A percentile compares a stretch with the other conserved stretches of the same genome.
phyloP scores from a whole-genome alignment of 2,113 vertebrate species.

The Murina feae region DNA sequence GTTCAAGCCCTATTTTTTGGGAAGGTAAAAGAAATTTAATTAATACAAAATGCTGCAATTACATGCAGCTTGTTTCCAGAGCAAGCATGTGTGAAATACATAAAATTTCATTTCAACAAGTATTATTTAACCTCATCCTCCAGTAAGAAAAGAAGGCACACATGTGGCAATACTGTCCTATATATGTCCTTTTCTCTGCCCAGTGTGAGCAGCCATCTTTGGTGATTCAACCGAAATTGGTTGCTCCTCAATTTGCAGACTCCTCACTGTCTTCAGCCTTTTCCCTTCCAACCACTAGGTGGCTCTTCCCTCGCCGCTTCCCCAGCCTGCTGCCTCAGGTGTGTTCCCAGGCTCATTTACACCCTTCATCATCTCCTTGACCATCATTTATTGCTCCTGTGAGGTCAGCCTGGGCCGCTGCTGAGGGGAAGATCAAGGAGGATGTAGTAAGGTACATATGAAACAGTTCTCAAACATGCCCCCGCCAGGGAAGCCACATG shows the following conservation, averaged over 20 bases:
- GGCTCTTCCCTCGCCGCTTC: background rate
- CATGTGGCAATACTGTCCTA: too few relatives aligned
- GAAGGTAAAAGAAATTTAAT: conserved; percentile 52
- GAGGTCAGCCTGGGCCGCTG: background rate
- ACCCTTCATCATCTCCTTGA: background rate
- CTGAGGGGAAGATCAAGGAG: background rate
- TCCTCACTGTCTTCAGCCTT: background rate
- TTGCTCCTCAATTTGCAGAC: background rate
- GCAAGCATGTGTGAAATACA: conserved; percentile 30
- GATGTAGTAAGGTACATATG: background rate
- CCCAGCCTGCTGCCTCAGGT: background rate
- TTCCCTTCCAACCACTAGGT: background rate
- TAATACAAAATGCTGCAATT: conserved; percentile 59
- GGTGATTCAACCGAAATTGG: background rate
- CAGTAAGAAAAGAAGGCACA: background rate
- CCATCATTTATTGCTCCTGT: background rate
- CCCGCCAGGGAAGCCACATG: background rate
- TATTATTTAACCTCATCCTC: background rate
- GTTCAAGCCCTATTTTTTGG: conserved; percentile 41
- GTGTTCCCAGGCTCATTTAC: background rate
- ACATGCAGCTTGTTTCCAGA: conserved; percentile 46
- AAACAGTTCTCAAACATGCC: background rate
- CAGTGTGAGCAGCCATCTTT: background rate
- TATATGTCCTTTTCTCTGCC: background rate
- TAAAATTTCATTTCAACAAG: conserved; percentile 5